A percentile compares a stretch with the other conserved stretches of the same genome.
Evolutionary conservation across 1,140 invertebrate genomes (phyloP).

Genomic region (Trachymyrmex cornetzi): DNA sequence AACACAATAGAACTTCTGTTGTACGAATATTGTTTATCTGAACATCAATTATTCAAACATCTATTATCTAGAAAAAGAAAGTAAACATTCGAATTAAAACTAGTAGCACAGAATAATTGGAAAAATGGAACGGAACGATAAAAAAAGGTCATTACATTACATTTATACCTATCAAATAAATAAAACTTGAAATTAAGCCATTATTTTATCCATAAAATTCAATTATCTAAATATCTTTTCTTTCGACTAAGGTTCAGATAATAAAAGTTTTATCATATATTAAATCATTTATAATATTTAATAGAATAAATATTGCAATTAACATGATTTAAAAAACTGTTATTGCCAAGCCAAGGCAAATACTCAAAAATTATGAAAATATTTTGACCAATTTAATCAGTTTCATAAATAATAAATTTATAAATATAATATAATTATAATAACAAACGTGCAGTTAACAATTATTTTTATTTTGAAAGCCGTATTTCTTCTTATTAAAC

Average conservation of each 20-base stretch:
- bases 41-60: conserved; percentile 4
- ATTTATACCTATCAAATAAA: neutral
- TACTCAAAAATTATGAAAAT: neutral
- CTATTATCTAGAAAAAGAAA: neutral
- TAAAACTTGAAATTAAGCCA: neutral
- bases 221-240: neutral
- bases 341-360: neutral
- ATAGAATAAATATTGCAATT: neutral
- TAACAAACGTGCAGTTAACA: neutral
- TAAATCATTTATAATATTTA: neutral
- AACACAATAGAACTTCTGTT: neutral
- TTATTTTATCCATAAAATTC: neutral
- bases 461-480: neutral
- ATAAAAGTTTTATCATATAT: neutral
- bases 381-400: neutral
- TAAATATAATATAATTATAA: conserved; percentile 12
- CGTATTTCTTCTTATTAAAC: neutral
- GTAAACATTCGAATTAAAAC: neutral
- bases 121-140: neutral
- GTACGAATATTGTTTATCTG: neutral
- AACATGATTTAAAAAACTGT: neutral
- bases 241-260: neutral
- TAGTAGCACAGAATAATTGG: neutral
- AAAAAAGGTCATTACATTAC: neutral
- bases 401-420: neutral